Base-by-base conservation (phyloP, 2,888 invertebrate species). In the Rhorus exstirpatorius region DNA sequence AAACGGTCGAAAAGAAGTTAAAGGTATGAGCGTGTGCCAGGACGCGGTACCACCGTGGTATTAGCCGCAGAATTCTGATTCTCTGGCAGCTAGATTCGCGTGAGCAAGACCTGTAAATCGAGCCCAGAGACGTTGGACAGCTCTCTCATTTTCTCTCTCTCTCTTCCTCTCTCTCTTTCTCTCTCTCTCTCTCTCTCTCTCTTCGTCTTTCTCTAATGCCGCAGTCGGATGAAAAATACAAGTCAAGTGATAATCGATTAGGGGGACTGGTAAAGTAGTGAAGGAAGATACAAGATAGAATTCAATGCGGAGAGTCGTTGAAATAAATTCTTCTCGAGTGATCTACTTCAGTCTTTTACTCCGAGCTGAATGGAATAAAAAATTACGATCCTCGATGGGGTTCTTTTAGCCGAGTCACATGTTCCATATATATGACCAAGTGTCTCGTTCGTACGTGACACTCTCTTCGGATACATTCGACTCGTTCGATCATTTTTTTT, bases 91-190 rank as follows among this genome's bases (percentile, higher is more conserved):
- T 24, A 71, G 46, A 85, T 83, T 85, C 80, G 81, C 84, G 85
- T 87, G 85, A 70, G 63, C 51, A 35, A 58, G 74, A 61, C 55
- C 75, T 80, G 72, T 79, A 84, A 84, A 87, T 82, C 86, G 83
- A 74, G 82, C n/a, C 4, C 74, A 53, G 24, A 38, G 70, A 79
- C 76, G 83, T 77, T 63, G 72, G 35, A n/a, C n/a, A 71, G 63
- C 51, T 7, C 38, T 35, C 6, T n/a, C 21, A 24, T 6, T 51
- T 17, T n/a, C n/a, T 0, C 31, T 51, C 12, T 4, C 26, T 55
- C n/a, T 55, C 26, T 55, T 17, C 72, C 67, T 10, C n/a, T 24
- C 24, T 6, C 24, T 21, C 10, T 1, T 19, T 2, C 46, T 46
- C 46, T 2, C 46, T 46, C 46, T 38, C 8, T 6, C 46, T 46